Percentiles rank a stretch among this genome's conserved stretches.
phyloP scores from a whole-genome alignment of 1,140 invertebrate genomes.

The Saccostrea glomerata region DNA sequence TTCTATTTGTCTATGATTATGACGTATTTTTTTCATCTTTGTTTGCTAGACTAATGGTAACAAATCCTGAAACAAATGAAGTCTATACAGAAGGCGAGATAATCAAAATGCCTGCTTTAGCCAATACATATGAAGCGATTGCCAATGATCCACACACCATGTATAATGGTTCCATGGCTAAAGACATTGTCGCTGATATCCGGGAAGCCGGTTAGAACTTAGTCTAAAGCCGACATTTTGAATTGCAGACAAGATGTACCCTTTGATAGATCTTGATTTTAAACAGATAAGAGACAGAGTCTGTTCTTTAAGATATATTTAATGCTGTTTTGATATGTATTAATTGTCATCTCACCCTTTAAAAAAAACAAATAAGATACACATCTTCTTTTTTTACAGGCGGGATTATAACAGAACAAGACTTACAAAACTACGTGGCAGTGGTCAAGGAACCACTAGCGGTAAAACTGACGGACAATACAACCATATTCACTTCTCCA shows the following conservation, averaged over 20 bases:
- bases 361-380: too few species aligned
- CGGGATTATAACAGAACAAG: constrained; percentile 72
- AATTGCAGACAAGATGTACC: too few species aligned
- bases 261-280: too few species aligned
- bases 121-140: constrained; percentile 63
- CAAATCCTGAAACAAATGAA: constrained; percentile 60
- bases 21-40: too few species aligned
- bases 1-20: too few species aligned
- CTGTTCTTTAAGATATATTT: too few species aligned
- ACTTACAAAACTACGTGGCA: constrained; percentile 69
- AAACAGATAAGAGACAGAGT: too few species aligned
- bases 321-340: too few species aligned
- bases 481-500: constrained; percentile 86
- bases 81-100: constrained; percentile 68
- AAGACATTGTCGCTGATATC: constrained; percentile 69
- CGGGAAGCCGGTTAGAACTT: constrained; percentile 77
- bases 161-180: constrained; percentile 70
- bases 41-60: constrained; percentile 51
- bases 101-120: constrained; percentile 62
- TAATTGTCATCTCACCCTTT: too few species aligned
- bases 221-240: too few species aligned
- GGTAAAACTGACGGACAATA: constrained; percentile 70
- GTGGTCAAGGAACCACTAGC: constrained; percentile 59
- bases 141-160: constrained; percentile 65
- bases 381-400: constrained; percentile 42